Conservation (phyloP, 2,797 vertebrate species). For the Alcedo atthis region DNA sequence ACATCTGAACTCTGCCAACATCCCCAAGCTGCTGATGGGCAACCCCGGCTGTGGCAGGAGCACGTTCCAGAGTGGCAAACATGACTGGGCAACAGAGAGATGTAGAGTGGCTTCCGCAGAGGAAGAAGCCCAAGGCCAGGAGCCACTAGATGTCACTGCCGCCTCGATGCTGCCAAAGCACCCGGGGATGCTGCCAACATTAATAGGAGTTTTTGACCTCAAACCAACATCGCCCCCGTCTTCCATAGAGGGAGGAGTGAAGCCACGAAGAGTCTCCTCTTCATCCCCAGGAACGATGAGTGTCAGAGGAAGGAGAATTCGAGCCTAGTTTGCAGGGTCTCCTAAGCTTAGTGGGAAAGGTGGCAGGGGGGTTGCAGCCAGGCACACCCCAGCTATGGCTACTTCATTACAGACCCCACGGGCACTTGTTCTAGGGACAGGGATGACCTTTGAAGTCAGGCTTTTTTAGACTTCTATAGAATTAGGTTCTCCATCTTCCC, state of each 20-base stretch:
- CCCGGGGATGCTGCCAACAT: not conserved
- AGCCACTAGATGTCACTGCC: conserved; percentile 79
- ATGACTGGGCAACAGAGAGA: not conserved
- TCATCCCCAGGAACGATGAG: not conserved
- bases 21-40: accelerated
- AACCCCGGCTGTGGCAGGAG: not conserved
- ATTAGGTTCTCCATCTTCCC: not conserved
- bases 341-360: not conserved
- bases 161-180: conserved; percentile 2
- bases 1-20: accelerated
- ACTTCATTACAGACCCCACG: not conserved
- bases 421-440: no score
- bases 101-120: not conserved
- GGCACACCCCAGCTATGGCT: accelerated
- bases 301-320: not conserved
- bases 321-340: accelerated
- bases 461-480: not conserved
- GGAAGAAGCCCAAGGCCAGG: not conserved
- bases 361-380: not conserved
- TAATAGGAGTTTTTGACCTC: not conserved
- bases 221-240: not conserved
- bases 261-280: not conserved
- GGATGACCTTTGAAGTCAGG: not conserved
- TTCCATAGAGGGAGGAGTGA: not conserved
- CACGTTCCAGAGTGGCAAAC: not conserved